phyloP scores from a whole-genome alignment of 2,113 vertebrate genomes.

The Corynorhinus townsendii region DNA sequence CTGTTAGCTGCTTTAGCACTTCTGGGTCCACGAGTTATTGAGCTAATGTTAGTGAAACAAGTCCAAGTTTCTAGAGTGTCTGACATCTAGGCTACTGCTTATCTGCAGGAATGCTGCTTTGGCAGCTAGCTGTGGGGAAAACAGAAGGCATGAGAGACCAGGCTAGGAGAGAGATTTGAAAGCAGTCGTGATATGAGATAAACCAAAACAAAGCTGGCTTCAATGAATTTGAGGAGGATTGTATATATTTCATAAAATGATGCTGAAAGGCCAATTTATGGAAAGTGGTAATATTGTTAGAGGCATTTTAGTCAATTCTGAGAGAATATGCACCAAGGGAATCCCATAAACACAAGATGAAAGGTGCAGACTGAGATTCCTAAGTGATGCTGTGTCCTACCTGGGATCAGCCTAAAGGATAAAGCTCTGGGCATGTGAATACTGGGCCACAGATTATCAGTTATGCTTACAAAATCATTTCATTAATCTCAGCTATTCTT shows the following conservation, averaged over 20 bases:
- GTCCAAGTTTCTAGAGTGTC: neutral
- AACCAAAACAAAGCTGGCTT: neutral
- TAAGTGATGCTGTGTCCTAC: neutral
- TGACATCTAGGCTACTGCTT: neutral
- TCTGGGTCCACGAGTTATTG: neutral
- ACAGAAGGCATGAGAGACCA: fast-evolving
- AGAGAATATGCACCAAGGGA: neutral
- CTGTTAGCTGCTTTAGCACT: neutral
- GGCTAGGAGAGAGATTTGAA: neutral
- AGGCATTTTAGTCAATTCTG: neutral
- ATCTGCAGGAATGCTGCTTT: neutral
- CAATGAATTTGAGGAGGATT: neutral
- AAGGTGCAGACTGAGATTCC: neutral
- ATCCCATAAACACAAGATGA: neutral
- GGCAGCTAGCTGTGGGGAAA: neutral
- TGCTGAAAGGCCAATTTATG: neutral
- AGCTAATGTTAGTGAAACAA: neutral
- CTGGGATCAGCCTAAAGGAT: neutral
- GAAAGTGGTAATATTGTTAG: neutral
- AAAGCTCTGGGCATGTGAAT: neutral
- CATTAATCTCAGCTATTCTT: neutral
- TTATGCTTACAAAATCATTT: neutral
- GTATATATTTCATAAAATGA: neutral
- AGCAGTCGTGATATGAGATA: neutral
- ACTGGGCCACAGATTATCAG: fast-evolving